A percentile compares a stretch with the other conserved stretches of the same genome.
phyloP scores from a whole-genome alignment of 1,140 invertebrate genomes.

The Drosophila elegans region DNA sequence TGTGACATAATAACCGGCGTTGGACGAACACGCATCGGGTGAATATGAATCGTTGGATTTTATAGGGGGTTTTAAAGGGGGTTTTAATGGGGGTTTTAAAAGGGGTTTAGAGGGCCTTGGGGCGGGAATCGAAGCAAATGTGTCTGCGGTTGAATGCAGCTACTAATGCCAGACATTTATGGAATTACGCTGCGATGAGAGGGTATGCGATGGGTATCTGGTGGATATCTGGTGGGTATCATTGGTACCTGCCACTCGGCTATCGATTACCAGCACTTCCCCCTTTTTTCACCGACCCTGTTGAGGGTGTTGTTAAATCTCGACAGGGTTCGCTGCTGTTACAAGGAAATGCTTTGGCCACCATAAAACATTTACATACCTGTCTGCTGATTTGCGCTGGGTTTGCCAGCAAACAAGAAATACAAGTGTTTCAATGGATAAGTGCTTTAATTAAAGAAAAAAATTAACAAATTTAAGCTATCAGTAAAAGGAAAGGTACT shows the following conservation, averaged over 20 bases:
- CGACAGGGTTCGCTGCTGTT: neutral
- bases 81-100: neutral
- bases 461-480: too few species aligned
- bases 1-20: conserved; percentile 69
- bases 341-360: conserved; percentile 13
- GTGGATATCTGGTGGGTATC: conserved; percentile 23
- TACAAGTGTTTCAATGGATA: neutral
- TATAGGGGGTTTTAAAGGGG: neutral
- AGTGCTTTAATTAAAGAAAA: too few species aligned
- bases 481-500: too few species aligned
- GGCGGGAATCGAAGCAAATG: conserved; percentile 50
- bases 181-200: conserved; percentile 44
- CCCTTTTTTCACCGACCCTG: conserved; percentile 3
- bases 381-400: neutral
- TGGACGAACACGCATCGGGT: conserved; percentile 27
- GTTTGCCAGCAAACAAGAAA: neutral
- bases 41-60: neutral
- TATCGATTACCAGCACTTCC: conserved; percentile 50
- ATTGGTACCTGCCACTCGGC: conserved; percentile 39
- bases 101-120: conserved; percentile 1
- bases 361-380: neutral
- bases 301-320: conserved; percentile 4
- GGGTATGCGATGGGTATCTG: conserved; percentile 22
- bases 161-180: conserved; percentile 74
- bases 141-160: conserved; percentile 75